phyloP scores from a whole-genome alignment of 2,888 invertebrate genomes.

The Teleogryllus oceanicus region DNA sequence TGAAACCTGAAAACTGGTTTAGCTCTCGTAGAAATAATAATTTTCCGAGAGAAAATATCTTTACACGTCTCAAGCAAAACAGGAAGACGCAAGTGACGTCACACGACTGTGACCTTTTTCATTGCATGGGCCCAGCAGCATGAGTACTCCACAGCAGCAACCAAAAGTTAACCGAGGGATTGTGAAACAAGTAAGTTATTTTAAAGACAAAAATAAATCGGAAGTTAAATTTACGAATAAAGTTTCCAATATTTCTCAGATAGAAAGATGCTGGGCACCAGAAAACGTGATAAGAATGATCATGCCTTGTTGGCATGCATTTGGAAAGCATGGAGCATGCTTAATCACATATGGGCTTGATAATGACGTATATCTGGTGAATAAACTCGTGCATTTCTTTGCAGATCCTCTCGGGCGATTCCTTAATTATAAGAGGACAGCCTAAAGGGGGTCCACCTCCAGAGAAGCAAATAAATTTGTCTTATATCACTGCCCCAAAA shows the following conservation, averaged over 20 bases:
- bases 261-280: neutral
- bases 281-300: neutral
- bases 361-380: conserved; percentile 22
- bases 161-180: conserved; percentile 54
- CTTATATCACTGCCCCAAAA: conserved; percentile 89
- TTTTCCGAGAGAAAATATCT: neutral
- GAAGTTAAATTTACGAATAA: neutral
- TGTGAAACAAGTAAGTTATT: conserved; percentile 56
- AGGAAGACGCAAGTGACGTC: conserved; percentile 35
- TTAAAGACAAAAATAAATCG: neutral
- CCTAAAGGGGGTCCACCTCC: conserved; percentile 83
- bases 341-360: conserved; percentile 31
- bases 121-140: conserved; percentile 40
- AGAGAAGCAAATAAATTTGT: conserved; percentile 86
- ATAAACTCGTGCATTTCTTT: conserved; percentile 41
- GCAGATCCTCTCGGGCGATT: conserved; percentile 94
- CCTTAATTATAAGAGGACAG: conserved; percentile 83
- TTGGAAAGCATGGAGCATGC: conserved; percentile 28
- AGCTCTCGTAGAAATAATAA: neutral
- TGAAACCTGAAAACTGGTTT: neutral
- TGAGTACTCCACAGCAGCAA: conserved; percentile 46
- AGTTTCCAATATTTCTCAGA: neutral
- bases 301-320: neutral
- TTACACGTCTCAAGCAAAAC: neutral
- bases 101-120: conserved; percentile 37